Conservation (phyloP, 2,797 vertebrate genomes). For the Miichthys miiuy region DNA sequence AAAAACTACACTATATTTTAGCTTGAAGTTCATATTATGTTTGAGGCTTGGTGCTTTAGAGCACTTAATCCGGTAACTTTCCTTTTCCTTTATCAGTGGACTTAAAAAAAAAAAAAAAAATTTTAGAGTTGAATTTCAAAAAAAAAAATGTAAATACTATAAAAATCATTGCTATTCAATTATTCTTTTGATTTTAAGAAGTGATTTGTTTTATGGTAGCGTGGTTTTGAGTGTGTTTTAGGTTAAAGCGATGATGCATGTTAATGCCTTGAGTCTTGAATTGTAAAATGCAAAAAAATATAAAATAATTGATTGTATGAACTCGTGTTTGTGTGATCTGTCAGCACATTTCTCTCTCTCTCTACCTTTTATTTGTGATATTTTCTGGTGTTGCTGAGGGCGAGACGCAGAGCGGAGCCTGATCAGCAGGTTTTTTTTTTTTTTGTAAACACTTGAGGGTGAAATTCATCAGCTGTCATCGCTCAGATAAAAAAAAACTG, state of each 20-base stretch:
- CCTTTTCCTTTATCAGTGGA: slow-evolving; percentile 62
- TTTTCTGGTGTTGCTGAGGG: neutral
- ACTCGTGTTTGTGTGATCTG: slow-evolving; percentile 62
- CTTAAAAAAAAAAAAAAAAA: slow-evolving; percentile 53
- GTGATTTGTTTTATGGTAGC: slow-evolving; percentile 80
- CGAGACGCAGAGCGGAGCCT: slow-evolving; percentile 6
- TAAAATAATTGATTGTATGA: slow-evolving; percentile 85
- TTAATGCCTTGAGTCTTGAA: slow-evolving; percentile 82
- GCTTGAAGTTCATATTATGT: slow-evolving; percentile 73
- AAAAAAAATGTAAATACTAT: slow-evolving; percentile 83
- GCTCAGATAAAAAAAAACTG: neutral
- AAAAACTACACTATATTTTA: slow-evolving; percentile 69
- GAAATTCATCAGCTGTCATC: neutral
- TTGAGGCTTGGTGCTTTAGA: slow-evolving; percentile 79
- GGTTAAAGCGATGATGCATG: slow-evolving; percentile 86
- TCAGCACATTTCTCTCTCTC: slow-evolving; percentile 6
- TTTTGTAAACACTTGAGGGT: neutral
- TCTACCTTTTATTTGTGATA: accelerated
- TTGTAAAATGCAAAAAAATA: slow-evolving; percentile 90
- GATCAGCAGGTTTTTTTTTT: slow-evolving; percentile 37
- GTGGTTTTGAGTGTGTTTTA: slow-evolving; percentile 83
- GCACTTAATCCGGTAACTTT: slow-evolving; percentile 74
- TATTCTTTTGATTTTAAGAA: slow-evolving; percentile 77
- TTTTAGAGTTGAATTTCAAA: slow-evolving; percentile 75
- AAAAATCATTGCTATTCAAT: slow-evolving; percentile 81